Evolutionary conservation across 2,113 vertebrate genomes (phyloP).

Genomic region (Percina caprodes): DNA sequence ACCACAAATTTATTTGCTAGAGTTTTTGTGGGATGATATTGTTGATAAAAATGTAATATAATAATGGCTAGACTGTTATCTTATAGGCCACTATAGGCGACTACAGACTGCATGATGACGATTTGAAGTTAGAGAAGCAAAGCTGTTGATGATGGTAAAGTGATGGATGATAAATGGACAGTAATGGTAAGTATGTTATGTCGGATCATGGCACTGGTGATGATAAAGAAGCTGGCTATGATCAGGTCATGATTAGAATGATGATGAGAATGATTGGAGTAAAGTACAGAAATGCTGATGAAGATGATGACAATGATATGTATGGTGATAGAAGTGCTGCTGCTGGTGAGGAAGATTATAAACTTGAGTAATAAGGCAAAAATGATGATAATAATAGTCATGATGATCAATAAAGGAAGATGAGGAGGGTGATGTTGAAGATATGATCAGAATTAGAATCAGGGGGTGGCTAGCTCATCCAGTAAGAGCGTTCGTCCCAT

Average conservation of each 20-base stretch:
- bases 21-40: slow-evolving; percentile 2
- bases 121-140: background rate
- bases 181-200: slow-evolving; percentile 22
- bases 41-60: background rate
- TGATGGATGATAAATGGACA: slow-evolving; percentile 2
- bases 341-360: background rate
- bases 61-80: background rate
- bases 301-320: slow-evolving; percentile 27
- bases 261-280: background rate
- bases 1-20: slow-evolving; percentile 20
- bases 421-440: background rate
- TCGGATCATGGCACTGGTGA: background rate
- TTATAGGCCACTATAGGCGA: background rate
- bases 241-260: slow-evolving; percentile 8
- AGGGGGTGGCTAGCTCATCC: too few relatives aligned
- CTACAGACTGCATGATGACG: background rate
- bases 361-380: background rate
- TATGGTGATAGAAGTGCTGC: slow-evolving; percentile 3
- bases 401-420: background rate
- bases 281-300: slow-evolving; percentile 17
- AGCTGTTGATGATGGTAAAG: slow-evolving; percentile 11
- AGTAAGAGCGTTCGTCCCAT: too few relatives aligned
- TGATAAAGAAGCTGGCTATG: slow-evolving; percentile 1
- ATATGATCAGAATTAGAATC: background rate
- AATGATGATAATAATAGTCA: background rate